Evolutionary conservation across 2,797 vertebrate genomes (phyloP), one percentile per base, ranked within the genome.

Genomic region (Chaetophractus vellerosus): DNA sequence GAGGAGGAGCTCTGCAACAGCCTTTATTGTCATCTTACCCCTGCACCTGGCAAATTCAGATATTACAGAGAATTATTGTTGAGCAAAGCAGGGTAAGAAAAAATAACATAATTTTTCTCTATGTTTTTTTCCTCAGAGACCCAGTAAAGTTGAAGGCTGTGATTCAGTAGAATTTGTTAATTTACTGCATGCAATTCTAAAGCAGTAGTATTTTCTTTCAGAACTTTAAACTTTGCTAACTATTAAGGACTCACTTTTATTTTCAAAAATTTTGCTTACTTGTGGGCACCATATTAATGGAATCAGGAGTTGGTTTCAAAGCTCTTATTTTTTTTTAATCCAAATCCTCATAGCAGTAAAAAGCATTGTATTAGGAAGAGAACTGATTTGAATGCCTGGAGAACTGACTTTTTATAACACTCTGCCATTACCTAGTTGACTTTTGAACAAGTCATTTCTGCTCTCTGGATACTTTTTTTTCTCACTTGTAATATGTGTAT

Each of bases 41-140:
- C 8, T 38, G n/a, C 83, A 93, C 71, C 90, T 96, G 79, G 88
- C 41, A 90, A 95, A 86, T 81, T 33, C 88, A 90, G 76, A 96
- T 81, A 92, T 78, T 85, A 81, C 24, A 61, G 59, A 95, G 88
- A 94, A 96, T 92, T 86, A 85, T 91, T 89, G 92, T 89, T 95
- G 33, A 69, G 48, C 68, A 88, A 84, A 94, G 41, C 55, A 69
- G 45, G 75, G 69, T 57, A 64, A 90, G 68, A 78, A 78, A 78
- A 90, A 74, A 12, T 74, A 71, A 74, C 5, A 6, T 87, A 90
- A 69, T 66, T 91, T 80, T 88, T 79, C 88, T 92, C 50, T 72
- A 64, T 28, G 31, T 72, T 26, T 69, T 75, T 92, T 75, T 75
- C 41, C 41, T 80, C 9, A 48, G 76, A 71, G 72, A 55, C 2